Conservation (phyloP, 2,888 invertebrate species). For the Linyphia triangularis region DNA sequence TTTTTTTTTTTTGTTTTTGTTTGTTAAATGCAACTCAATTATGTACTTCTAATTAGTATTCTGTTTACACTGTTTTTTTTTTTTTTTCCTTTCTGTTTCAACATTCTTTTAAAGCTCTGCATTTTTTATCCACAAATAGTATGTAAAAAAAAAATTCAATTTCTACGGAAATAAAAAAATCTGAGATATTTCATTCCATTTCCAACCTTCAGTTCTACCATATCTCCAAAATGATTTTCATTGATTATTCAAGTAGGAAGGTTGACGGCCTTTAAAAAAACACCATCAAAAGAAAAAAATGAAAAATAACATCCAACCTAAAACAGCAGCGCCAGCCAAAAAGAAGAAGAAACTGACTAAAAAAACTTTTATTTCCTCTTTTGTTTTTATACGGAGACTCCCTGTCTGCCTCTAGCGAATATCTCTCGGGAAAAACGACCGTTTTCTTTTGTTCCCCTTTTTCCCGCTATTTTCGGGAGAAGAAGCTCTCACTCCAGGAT, state of each 20-base stretch:
- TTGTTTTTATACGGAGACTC: slow-evolving; percentile 31
- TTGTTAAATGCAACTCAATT: no score
- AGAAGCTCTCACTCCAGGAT: slow-evolving; percentile 2
- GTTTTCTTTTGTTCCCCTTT: slow-evolving; percentile 41
- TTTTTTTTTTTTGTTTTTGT: no score
- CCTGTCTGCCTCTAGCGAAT: slow-evolving; percentile 24
- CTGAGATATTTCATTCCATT: slow-evolving; percentile 42
- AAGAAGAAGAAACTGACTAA: neutral
- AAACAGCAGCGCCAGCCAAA: slow-evolving; percentile 20
- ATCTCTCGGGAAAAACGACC: neutral
- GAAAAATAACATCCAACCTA: slow-evolving; percentile 12
- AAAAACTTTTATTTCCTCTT: slow-evolving; percentile 21
- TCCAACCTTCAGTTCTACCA: neutral
- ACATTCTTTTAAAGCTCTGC: no score
- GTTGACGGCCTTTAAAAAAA: slow-evolving; percentile 54
- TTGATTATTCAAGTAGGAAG: slow-evolving; percentile 64
- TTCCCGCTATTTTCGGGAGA: neutral
- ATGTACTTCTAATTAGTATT: no score
- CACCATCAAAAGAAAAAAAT: slow-evolving; percentile 19
- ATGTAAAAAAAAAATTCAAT: neutral
- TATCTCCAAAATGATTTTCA: slow-evolving; percentile 59
- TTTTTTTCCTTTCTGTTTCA: no score
- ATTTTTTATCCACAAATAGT: no score
- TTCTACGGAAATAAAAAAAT: slow-evolving; percentile 10
- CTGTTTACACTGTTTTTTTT: no score